Percentiles rank a stretch among this genome's conserved stretches.
phyloP scores from a whole-genome alignment of 2,113 vertebrate species.

The Crypturellus undulatus region DNA sequence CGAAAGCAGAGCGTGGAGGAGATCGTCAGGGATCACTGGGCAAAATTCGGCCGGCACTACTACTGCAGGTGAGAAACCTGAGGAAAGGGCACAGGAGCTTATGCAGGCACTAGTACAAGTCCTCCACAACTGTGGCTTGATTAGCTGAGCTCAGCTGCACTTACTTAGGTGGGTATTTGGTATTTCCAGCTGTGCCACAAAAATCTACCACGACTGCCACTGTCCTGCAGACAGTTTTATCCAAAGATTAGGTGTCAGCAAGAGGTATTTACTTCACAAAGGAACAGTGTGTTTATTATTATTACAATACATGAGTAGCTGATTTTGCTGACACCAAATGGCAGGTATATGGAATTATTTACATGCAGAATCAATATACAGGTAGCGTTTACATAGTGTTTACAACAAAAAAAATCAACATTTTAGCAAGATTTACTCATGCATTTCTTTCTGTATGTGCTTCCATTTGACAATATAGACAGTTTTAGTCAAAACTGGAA shows the following conservation, averaged over 20 bases:
- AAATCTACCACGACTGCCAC: background rate
- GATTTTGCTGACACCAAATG: background rate
- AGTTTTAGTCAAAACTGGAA: background rate
- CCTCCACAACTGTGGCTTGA: background rate
- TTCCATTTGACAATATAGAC: background rate
- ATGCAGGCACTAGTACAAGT: background rate
- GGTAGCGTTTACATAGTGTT: background rate
- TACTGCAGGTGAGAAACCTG: conserved; percentile 89
- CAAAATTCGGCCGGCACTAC: conserved; percentile 94
- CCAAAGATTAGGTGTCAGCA: background rate
- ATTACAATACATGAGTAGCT: background rate
- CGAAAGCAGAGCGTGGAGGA: conserved; percentile 93
- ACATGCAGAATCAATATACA: background rate
- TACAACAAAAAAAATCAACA: background rate
- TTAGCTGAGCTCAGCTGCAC: background rate
- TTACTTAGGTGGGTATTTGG: background rate
- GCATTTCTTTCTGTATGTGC: background rate
- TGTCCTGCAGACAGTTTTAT: background rate
- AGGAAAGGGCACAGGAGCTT: background rate
- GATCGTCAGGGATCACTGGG: conserved; percentile 95
- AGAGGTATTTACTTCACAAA: background rate
- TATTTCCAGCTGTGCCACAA: background rate
- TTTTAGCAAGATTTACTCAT: background rate
- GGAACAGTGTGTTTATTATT: accelerated
- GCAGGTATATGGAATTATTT: background rate